A percentile compares a stretch with the other conserved stretches of the same genome.
phyloP scores from a whole-genome alignment of 1,140 invertebrate genomes.

The Plectrocnemia conspersa region DNA sequence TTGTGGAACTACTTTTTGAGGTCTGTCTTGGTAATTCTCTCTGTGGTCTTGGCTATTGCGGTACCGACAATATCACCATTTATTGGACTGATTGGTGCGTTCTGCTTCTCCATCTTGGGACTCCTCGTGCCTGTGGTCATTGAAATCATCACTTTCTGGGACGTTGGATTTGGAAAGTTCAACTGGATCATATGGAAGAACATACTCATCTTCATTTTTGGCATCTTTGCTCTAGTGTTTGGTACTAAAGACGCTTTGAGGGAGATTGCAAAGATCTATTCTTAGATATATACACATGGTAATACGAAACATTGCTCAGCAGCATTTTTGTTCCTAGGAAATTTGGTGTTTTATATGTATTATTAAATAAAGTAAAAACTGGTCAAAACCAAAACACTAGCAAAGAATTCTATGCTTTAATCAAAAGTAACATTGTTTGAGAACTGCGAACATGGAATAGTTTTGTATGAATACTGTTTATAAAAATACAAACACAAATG shows the following conservation, averaged over 20 bases:
- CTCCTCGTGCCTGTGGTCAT: slow-evolving; percentile 87
- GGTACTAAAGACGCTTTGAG: slow-evolving; percentile 71
- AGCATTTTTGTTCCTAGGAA: no score
- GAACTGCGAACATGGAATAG: no score
- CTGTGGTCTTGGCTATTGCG: slow-evolving; percentile 76
- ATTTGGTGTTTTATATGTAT: no score
- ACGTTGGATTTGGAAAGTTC: slow-evolving; percentile 63
- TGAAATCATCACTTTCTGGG: slow-evolving; percentile 76
- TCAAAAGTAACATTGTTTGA: no score
- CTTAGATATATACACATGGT: no score
- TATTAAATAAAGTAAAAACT: no score
- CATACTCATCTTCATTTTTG: slow-evolving; percentile 66
- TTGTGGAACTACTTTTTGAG: slow-evolving; percentile 75
- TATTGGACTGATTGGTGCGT: slow-evolving; percentile 89
- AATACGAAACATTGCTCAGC: no score
- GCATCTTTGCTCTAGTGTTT: slow-evolving; percentile 70
- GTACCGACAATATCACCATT: slow-evolving; percentile 87
- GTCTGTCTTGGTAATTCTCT: slow-evolving; percentile 55
- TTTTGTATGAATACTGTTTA: no score
- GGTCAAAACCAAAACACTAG: no score
- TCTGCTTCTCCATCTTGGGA: slow-evolving; percentile 89
- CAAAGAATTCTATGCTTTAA: no score
- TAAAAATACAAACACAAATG: no score
- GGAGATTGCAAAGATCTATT: slow-evolving; percentile 60
- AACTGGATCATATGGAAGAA: slow-evolving; percentile 78